phyloP scores from a whole-genome alignment of 1,140 invertebrate species.

The Heliconius eleuchia region DNA sequence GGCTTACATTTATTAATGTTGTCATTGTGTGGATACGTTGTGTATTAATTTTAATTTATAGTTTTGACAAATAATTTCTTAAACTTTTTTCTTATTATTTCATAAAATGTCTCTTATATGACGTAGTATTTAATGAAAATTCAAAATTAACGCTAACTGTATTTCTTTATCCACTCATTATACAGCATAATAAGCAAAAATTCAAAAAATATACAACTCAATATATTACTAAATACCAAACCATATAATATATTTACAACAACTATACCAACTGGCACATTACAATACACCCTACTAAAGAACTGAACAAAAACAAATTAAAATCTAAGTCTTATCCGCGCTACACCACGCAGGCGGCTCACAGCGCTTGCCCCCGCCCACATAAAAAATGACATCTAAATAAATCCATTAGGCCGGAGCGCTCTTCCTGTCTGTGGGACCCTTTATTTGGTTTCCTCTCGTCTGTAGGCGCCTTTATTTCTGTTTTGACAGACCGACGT shows the following conservation, averaged over 20 bases:
- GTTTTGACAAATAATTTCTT: neutral
- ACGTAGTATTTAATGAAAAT: neutral
- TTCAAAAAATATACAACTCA: neutral
- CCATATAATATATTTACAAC: neutral
- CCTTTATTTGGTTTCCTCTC: constrained; percentile 59
- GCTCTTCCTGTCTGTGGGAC: constrained; percentile 70
- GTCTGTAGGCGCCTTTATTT: constrained; percentile 74
- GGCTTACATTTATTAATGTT: constrained; percentile 67
- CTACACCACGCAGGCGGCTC: constrained; percentile 56
- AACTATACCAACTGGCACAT: neutral
- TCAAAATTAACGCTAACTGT: neutral
- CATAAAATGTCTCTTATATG: neutral
- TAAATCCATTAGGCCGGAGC: constrained; percentile 74
- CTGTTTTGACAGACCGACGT: constrained; percentile 64
- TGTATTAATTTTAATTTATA: constrained; percentile 26
- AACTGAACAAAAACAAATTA: neutral
- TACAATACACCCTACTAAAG: neutral
- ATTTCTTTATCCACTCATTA: too few relatives aligned
- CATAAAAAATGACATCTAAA: constrained; percentile 82
- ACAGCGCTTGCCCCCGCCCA: constrained; percentile 72
- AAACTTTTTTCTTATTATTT: neutral
- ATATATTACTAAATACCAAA: neutral
- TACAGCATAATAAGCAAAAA: neutral
- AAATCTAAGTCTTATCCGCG: constrained; percentile 51
- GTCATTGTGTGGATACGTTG: constrained; percentile 53